A percentile compares a stretch with the other conserved stretches of the same genome.
phyloP scores from a whole-genome alignment of 2,888 invertebrate genomes.

The Steromphala cineraria region DNA sequence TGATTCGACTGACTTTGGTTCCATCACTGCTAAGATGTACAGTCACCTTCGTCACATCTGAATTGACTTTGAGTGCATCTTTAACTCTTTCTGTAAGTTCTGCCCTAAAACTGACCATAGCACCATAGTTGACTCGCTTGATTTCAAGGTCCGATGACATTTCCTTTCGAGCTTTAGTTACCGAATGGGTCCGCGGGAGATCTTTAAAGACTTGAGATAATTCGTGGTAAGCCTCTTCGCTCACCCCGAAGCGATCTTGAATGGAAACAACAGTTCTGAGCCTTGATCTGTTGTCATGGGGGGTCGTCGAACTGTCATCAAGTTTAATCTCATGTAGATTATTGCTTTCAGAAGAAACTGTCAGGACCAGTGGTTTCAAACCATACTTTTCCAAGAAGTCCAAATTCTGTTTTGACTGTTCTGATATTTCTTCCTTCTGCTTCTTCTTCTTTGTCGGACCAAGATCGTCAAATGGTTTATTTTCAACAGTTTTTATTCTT shows the following conservation, averaged over 20 bases:
- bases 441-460: background rate
- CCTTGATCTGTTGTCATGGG: background rate
- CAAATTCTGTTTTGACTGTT: background rate
- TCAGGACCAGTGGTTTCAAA: background rate
- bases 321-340: no score
- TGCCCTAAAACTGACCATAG: background rate
- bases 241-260: background rate
- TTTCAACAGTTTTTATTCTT: no score
- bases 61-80: background rate
- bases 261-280: background rate
- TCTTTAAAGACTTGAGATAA: background rate
- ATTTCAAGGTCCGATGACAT: background rate
- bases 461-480: background rate
- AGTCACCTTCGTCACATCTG: background rate
- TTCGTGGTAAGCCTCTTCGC: background rate
- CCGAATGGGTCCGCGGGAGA: background rate
- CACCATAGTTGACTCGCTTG: background rate
- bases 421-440: background rate
- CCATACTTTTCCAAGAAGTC: background rate
- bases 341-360: background rate
- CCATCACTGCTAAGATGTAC: background rate
- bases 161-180: background rate
- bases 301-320: no score
- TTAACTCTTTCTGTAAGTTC: background rate
- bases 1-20: background rate